Evolutionary conservation across 1,140 invertebrate genomes (phyloP).

Genomic region (Aporrectodea caliginosa): DNA sequence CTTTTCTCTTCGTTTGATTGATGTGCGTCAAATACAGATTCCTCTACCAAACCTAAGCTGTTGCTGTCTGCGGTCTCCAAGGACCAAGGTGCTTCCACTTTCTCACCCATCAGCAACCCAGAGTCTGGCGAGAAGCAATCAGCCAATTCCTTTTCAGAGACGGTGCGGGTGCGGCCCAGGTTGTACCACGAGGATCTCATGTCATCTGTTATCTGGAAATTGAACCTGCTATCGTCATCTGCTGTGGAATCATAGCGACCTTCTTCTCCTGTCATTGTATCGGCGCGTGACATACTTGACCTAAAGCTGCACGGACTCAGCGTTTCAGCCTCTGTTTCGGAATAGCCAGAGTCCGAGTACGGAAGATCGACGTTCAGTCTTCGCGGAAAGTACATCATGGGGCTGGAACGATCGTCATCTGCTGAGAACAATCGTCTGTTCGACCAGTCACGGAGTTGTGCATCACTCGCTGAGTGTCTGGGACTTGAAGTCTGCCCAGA

Average conservation of each 20-base stretch:
- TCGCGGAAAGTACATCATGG: neutral
- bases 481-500: neutral
- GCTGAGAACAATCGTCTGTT: neutral
- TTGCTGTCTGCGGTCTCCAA: neutral
- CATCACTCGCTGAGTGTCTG: neutral
- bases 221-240: neutral
- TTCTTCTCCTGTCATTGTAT: neutral
- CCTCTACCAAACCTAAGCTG: too few relatives aligned
- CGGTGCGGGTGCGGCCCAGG: neutral
- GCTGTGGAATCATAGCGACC: neutral
- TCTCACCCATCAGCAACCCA: too few relatives aligned
- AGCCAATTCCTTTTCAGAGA: neutral
- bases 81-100: too few relatives aligned
- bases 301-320: neutral
- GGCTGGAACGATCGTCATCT: neutral
- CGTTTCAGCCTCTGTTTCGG: neutral
- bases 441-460: too few relatives aligned
- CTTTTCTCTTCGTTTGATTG: too few relatives aligned
- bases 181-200: too few relatives aligned
- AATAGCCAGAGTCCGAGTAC: neutral
- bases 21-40: too few relatives aligned
- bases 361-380: neutral
- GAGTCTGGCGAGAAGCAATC: neutral
- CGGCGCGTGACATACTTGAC: neutral
- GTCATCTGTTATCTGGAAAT: too few relatives aligned